A percentile compares a stretch with the other conserved stretches of the same genome.
Conservation (phyloP, 2,888 invertebrate genomes). For the Drosophila neotestacea region DNA sequence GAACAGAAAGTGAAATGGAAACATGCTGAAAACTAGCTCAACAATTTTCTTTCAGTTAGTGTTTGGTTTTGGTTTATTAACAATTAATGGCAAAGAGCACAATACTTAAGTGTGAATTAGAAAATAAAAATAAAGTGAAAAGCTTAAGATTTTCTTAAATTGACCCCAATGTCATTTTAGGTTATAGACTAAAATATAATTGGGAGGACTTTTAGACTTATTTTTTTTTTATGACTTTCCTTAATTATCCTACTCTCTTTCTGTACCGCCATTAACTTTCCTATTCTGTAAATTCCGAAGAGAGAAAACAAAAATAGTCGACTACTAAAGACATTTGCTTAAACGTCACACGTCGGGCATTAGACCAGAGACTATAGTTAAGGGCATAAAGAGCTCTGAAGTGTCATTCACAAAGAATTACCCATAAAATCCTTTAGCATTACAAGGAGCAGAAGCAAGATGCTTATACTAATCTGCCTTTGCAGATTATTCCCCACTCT, state of each 20-base stretch:
- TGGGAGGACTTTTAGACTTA: not conserved
- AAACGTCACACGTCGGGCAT: slow-evolving; percentile 53
- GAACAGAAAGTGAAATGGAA: not conserved
- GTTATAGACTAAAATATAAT: too few relatives aligned
- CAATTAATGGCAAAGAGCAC: not conserved
- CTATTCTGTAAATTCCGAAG: slow-evolving; percentile 5
- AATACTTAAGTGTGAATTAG: too few relatives aligned
- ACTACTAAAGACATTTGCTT: slow-evolving; percentile 47
- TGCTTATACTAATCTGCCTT: slow-evolving; percentile 65
- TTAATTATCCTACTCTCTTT: not conserved
- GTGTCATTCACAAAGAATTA: slow-evolving; percentile 69
- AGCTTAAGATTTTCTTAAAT: too few relatives aligned
- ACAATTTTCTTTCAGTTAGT: too few relatives aligned
- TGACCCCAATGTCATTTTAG: too few relatives aligned
- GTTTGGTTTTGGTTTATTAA: not conserved
- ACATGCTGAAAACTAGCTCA: not conserved
- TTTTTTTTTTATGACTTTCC: too few relatives aligned
- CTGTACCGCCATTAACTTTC: slow-evolving; percentile 10
- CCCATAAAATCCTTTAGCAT: slow-evolving; percentile 75
- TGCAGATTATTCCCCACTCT: slow-evolving; percentile 61
- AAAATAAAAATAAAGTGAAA: too few relatives aligned
- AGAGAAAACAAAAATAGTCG: slow-evolving; percentile 11
- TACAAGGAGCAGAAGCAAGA: slow-evolving; percentile 44
- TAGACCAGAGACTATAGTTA: slow-evolving; percentile 34
- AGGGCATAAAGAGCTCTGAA: slow-evolving; percentile 23